Evolutionary conservation across 2,113 vertebrate species (phyloP).

Genomic region (Phrynosoma platyrhinos): DNA sequence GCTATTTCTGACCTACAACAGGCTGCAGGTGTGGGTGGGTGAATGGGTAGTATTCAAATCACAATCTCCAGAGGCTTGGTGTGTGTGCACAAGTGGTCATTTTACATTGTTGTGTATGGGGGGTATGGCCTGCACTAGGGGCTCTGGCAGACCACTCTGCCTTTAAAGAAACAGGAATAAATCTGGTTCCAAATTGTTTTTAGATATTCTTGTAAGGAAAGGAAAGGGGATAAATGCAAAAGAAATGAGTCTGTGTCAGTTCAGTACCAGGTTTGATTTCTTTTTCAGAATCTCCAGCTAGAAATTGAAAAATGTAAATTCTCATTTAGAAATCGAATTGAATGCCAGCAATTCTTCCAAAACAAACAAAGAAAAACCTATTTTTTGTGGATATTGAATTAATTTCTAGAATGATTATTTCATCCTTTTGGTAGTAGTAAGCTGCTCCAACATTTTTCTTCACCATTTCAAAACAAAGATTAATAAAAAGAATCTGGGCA

Average conservation of each 20-base stretch:
- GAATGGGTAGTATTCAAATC: no score
- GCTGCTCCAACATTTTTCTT: not conserved
- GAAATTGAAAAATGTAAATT: not conserved
- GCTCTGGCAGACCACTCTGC: no score
- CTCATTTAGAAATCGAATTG: not conserved
- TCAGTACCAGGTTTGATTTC: not conserved
- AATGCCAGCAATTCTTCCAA: not conserved
- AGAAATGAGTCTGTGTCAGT: not conserved
- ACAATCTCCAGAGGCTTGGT: no score
- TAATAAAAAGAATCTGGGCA: not conserved
- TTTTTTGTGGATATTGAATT: rapidly evolving
- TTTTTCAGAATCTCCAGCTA: not conserved
- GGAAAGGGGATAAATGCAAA: no score
- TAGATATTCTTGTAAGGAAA: no score
- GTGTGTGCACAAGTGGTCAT: no score
- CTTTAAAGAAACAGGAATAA: no score
- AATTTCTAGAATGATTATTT: not conserved
- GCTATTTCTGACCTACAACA: no score
- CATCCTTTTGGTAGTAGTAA: not conserved
- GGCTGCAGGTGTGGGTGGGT: no score
- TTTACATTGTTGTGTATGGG: no score
- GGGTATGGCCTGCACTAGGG: no score
- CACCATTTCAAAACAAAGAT: slow-evolving; percentile 17
- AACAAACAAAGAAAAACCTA: not conserved
- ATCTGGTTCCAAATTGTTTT: no score